These are phyloP conservation scores for Abrostola tripartita DNA, from an alignment of 2,888 invertebrate species.

Conservation along the genomic window DNA sequence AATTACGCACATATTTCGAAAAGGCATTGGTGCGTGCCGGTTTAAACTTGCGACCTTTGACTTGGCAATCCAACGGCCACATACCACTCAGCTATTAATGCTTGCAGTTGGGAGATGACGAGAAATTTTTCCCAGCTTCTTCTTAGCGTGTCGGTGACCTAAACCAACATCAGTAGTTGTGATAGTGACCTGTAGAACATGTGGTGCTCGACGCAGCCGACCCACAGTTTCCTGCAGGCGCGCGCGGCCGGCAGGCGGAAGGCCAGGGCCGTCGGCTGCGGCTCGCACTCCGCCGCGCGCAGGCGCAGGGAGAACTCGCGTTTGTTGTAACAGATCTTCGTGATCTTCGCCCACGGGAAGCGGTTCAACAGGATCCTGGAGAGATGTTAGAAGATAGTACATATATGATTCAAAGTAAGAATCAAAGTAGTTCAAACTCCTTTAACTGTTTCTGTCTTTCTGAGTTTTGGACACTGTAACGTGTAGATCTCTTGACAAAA, in stretches of 20 bases:
- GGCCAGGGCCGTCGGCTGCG: conserved; percentile 96
- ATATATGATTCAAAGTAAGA: neutral
- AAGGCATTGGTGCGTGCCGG: too few relatives aligned
- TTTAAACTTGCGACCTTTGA: too few relatives aligned
- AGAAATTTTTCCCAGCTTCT: too few relatives aligned
- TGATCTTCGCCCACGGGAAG: conserved; percentile 99
- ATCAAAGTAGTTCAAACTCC: neutral
- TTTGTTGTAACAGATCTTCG: conserved; percentile 98
- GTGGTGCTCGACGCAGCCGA: conserved; percentile 99
- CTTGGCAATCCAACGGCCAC: too few relatives aligned
- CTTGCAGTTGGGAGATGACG: too few relatives aligned
- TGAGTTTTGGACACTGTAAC: too few relatives aligned
- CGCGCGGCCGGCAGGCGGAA: conserved; percentile 96
- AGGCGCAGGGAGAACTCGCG: conserved; percentile 98
- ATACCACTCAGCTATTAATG: too few relatives aligned
- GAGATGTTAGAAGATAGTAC: neutral
- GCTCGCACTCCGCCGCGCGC: conserved; percentile 97
- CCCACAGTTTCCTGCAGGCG: conserved; percentile 98
- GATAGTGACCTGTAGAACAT: conserved; percentile 97
- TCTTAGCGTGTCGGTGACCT: too few relatives aligned
- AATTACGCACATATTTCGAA: too few relatives aligned
- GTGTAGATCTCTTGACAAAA: too few relatives aligned
- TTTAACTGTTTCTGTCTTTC: too few relatives aligned
- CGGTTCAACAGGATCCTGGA: conserved; percentile 96
- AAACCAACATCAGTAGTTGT: neutral